Evolutionary conservation across 2,888 invertebrate species (phyloP), one percentile per base, ranked within the genome.

Genomic region (Hoplodrina ambigua): DNA sequence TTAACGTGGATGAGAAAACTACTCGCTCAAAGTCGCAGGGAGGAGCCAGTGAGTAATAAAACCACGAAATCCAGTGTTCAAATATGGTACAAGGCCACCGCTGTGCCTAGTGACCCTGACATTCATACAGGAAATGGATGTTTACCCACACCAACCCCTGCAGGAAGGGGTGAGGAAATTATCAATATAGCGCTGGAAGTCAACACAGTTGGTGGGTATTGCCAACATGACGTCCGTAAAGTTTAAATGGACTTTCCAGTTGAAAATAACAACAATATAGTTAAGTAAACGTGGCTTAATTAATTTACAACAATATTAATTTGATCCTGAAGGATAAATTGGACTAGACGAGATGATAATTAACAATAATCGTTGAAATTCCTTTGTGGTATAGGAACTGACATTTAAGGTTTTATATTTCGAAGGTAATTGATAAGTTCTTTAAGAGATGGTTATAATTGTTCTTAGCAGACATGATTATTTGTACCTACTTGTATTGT

Each of bases 51-150:
- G 15, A 58, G 46, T 53, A n/a, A 68, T 60, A 61, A 71, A 75
- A 63, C 52, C 53, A 37, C 25, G 41, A 69, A 58, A 70, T 59
- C 8, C 50, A 55, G 57, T 52, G 37, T 30, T 50, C 65, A 52
- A 76, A 84, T 71, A 17, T 72, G n/a, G 75, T 53, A 65, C 75
- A 78, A 83, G 81, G 83, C 41, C 64, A 53, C 37, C 41, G 64
- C 69, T 52, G 50, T 30, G 46, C n/a, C 56, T 53, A 49, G 55
- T 70, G 82, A 61, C 87, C 87, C 63, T 86, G 88, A 80, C 85
- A 77, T 85, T 86, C 55, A 78, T 66, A 70, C 62, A 72, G 83
- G 83, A 84, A 85, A 82, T 76, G 60, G 78, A 72, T 82, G 82
- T 85, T 84, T 86, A 71, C 75, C 44, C 5, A 33, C 49, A 50